Evolutionary conservation across 2,888 invertebrate genomes (phyloP), one percentile per base, ranked within the genome.

Genomic region (Emesis russula): DNA sequence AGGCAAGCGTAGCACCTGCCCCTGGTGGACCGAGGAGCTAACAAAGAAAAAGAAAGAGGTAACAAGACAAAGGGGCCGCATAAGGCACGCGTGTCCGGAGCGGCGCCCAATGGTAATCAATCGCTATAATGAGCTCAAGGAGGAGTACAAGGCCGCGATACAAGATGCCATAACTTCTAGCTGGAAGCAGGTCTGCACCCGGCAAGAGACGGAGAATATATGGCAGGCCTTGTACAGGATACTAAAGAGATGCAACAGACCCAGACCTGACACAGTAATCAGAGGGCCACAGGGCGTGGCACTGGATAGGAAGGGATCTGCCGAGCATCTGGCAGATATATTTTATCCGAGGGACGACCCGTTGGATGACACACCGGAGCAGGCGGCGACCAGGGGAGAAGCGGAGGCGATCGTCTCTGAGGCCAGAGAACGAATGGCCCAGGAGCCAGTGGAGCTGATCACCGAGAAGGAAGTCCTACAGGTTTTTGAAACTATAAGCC

Each of bases 401-500:
- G 25, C 25, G 25, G 25, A 25, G 25, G 25, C 25, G 25, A 25
- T 25, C 25, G 25, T 25, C 25, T 25, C 25, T 25, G 25, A 25
- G 25, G 25, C 25, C 25, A 25, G 25, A 25, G 25, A 25, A 25
- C 25, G 25, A 25, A 25, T 25, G 25, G 25, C 25, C 25, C 25
- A 25, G 25, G n/a, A 5, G n/a, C 1, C 0, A n/a, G 25, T 25
- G 11, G 25, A 63, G 9, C 63, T 11, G 7, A 11, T 63, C 11
- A 63, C 63, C 11, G 63, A 9, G 9, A 9, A 63, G 0, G 63
- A 63, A 11, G 25, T 63, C 2, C 18, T 9, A 0, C 18, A 25
- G 1, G 25, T 11, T 1, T 11, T 71, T 0, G 7, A n/a, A 0
- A 25, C 68, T 9, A 79, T 87, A 33, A 87, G 80, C 48, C 87